These are phyloP conservation scores for Tethea ocularis DNA, from an alignment of 2,888 invertebrate species.

Conservation along the genomic window DNA sequence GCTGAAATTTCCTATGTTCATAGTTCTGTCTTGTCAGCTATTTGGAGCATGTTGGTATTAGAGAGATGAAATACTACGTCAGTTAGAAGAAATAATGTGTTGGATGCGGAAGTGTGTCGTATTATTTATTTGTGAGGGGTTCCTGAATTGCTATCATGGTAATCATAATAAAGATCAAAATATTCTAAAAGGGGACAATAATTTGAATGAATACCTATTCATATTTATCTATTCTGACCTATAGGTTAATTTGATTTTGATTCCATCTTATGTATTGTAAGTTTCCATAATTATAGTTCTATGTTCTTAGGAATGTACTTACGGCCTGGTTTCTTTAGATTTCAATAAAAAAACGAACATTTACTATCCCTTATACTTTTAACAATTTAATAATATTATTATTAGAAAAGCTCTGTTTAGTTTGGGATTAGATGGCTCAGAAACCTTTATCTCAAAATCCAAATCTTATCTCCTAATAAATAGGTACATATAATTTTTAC, in stretches of 20 bases:
- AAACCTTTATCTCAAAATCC: not conserved
- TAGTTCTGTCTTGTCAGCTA: conserved; percentile 30
- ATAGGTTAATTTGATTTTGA: not conserved
- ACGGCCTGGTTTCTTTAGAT: too few relatives aligned
- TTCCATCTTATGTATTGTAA: not conserved
- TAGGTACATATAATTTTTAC: conserved; percentile 19
- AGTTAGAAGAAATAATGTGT: conserved; percentile 25
- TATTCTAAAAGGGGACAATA: not conserved
- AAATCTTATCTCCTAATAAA: not conserved
- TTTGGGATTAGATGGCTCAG: not conserved
- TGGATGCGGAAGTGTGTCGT: conserved; percentile 17
- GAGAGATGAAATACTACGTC: conserved; percentile 36
- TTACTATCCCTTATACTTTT: too few relatives aligned
- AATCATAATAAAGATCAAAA: not conserved
- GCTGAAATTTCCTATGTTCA: conserved; percentile 38
- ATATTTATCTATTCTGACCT: not conserved
- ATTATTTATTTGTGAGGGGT: conserved; percentile 37
- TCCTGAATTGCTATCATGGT: conserved; percentile 19
- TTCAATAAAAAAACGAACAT: too few relatives aligned
- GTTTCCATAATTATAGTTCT: too few relatives aligned
- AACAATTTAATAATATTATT: too few relatives aligned
- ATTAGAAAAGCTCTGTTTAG: not conserved
- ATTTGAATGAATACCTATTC: not conserved
- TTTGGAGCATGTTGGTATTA: conserved; percentile 44
- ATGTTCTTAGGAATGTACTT: too few relatives aligned